Evolutionary conservation across 2,113 vertebrate genomes (phyloP), one percentile per base, ranked within the genome.

Genomic region (Tautogolabrus adspersus): DNA sequence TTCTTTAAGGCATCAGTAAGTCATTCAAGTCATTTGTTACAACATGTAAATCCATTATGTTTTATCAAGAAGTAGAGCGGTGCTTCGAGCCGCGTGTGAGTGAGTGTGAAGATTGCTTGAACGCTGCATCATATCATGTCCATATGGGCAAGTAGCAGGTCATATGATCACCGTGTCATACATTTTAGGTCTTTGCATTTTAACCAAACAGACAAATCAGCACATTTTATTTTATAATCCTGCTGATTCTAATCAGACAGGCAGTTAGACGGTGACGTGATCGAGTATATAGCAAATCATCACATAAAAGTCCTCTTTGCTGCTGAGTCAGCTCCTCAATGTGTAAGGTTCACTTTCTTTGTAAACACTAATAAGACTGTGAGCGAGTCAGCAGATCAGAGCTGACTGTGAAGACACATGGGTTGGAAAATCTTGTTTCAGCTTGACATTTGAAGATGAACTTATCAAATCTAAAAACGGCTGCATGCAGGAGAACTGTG

Each of bases 301-400:
- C 87, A 72, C 70, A 76, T 75, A 64, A 79, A 61, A 80, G 71
- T 69, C 6, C 40, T 69, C 87, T 79, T 47, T n/a, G 7, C 61
- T 44, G 81, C 81, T 83, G 85, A 88, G 60, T 91, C 86, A 79
- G 81, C 71, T 0, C 0, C 57, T 79, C 21, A 60, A 19, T 56
- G 6, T 72, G 70, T 82, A 54, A 47, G 26, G 23, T 63, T 85
- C 18, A 2, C 30, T 72, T 58, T 83, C 44, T 66, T 66, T 59
- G 40, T 68, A 74, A 86, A 77, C 58, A 38, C 58, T 22, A 84
- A 73, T 51, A 63, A 54, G 51, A 30, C n/a, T 69, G 18, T 12
- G 3, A 6, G 49, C 65, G 77, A 84, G 65, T 89, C 91, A 88
- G 80, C 81, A 71, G 58, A 73, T 72, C 56, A 19, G 18, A 30